Conservation (phyloP, 1,140 invertebrate genomes). For the Neodiprion virginianus region DNA sequence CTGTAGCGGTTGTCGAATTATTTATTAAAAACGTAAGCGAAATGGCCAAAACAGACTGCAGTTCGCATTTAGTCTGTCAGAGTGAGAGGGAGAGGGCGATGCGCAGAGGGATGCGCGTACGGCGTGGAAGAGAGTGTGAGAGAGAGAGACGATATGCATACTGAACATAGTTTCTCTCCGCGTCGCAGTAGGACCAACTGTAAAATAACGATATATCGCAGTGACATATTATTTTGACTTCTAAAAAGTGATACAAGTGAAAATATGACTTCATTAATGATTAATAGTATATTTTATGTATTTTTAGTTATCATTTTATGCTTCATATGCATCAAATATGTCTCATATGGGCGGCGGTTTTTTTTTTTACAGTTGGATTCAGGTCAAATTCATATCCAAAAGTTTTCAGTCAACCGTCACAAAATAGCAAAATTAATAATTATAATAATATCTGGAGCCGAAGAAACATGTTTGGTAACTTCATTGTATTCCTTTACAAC, state of each 20-base stretch:
- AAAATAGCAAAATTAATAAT: conserved; percentile 5
- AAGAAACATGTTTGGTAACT: neutral
- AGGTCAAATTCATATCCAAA: conserved; percentile 1
- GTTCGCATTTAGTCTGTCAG: neutral
- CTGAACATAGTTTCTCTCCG: neutral
- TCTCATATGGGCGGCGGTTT: neutral
- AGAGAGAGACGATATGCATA: neutral
- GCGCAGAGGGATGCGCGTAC: neutral
- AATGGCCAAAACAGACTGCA: too few species aligned
- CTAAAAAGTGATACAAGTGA: too few species aligned
- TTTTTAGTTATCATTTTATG: too few species aligned
- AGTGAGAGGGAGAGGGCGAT: neutral
- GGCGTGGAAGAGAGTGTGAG: neutral
- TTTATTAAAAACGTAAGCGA: too few species aligned
- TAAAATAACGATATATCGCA: too few species aligned
- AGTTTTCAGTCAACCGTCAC: neutral
- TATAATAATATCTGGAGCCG: neutral
- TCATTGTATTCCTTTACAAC: neutral
- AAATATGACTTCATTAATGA: too few species aligned
- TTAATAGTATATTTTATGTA: neutral
- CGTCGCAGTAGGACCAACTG: neutral
- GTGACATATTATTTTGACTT: too few species aligned
- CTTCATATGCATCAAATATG: neutral
- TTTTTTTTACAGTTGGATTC: neutral
- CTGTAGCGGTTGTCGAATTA: too few species aligned